Evolutionary conservation across 2,113 vertebrate genomes (phyloP).

Genomic region (Glaucidium brasilianum): DNA sequence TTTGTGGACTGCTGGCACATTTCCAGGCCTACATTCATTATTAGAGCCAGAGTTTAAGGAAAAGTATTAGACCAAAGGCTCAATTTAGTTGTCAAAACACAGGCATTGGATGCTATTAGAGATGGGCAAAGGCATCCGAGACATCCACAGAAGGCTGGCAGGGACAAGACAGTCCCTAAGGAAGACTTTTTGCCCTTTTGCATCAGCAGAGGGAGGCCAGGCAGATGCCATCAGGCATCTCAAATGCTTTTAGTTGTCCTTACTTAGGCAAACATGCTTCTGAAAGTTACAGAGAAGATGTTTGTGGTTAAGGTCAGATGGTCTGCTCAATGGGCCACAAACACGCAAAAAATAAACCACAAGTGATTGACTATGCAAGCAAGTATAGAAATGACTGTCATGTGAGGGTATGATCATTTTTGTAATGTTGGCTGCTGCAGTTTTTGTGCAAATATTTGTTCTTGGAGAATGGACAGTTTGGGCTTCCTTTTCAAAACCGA

Average conservation of each 20-base stretch:
- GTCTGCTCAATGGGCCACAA: background rate
- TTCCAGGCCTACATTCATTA: background rate
- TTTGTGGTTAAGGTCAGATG: background rate
- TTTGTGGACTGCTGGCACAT: background rate
- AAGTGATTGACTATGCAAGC: background rate
- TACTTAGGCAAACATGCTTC: background rate
- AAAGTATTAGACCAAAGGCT: background rate
- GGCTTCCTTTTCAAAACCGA: background rate
- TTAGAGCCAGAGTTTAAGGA: background rate
- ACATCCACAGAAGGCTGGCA: background rate
- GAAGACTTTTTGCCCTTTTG: background rate
- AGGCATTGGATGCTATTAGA: background rate
- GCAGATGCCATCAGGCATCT: background rate
- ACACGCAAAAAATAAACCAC: background rate
- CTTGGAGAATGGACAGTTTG: background rate
- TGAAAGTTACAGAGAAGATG: background rate
- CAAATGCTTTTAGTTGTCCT: background rate
- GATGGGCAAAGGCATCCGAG: background rate
- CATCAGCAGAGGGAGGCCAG: background rate
- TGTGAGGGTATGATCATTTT: background rate
- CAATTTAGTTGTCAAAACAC: background rate
- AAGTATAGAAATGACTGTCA: background rate
- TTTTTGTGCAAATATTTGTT: constrained; percentile 20
- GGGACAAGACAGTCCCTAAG: background rate
- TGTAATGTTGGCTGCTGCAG: background rate